Evolutionary conservation across 2,888 invertebrate genomes (phyloP), one percentile per base, ranked within the genome.

Genomic region (Agrypnus murinus): DNA sequence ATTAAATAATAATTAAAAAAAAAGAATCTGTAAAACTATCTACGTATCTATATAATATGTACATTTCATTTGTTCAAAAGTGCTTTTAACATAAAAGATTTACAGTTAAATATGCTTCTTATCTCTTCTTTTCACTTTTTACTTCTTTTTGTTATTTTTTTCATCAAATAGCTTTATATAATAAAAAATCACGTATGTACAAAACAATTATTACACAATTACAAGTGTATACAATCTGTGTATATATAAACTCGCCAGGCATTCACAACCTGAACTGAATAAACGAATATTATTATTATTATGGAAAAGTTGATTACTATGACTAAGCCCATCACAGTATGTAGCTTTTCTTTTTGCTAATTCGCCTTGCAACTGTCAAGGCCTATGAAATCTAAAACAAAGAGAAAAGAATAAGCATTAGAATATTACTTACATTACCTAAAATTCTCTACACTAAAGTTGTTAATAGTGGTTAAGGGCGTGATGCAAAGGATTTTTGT

Each of bases 361-460:
- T 86, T 82, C 83, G 83, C 88, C 87, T 87, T 87, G 88, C 89
- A 90, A 90, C 89, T 90, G 92, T 92, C 92, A 92, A 92, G 92
- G 92, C 90, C 92, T 91, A 88, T 92, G 92, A 89, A 91, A 92
- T 89, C 92, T 92, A 87, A 81, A 81, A 74, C 72, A 73, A 74
- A 25, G 5, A 25, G 25, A 25, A 25, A 25, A 81, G 81, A 72
- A 75, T 8, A 67, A 0, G 10, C 14, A 25, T 63, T 46, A 62
- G 75, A 53, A 57, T 67, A 31, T 12, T 10, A 31, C 38, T 57
- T 12, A 25, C 31, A 31, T 31, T 14, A 17, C 32, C 14, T 46
- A 66, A 7, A 60, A 25, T n/a, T 17, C 6, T 34, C 15, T 58
- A 58, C 15, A 8, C 14, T 58, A 40, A 17, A 10, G 10, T 6